Conservation (phyloP, 2,888 invertebrate species). For the Dicyrtoma fusca region DNA sequence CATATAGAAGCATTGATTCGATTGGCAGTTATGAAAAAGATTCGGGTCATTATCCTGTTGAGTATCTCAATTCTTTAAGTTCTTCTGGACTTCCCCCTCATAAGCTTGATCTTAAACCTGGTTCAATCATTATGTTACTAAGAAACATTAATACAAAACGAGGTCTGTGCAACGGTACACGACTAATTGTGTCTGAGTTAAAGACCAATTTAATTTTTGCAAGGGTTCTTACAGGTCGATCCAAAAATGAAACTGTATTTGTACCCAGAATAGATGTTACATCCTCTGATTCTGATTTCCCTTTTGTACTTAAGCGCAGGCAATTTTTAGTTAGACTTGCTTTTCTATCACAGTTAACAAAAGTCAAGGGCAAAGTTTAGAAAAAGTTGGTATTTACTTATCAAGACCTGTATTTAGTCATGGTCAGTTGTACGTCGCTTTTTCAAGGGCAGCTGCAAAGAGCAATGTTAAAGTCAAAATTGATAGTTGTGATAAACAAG, state of each 20-base stretch:
- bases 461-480: slow-evolving; percentile 32
- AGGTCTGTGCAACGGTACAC: slow-evolving; percentile 53
- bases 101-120: slow-evolving; percentile 32
- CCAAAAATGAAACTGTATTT: slow-evolving; percentile 45
- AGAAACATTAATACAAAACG: slow-evolving; percentile 46
- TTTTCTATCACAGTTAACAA: slow-evolving; percentile 58
- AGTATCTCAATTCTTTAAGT: neutral
- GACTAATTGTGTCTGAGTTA: slow-evolving; percentile 42
- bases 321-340: slow-evolving; percentile 57
- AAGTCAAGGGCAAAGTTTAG: slow-evolving; percentile 58
- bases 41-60: neutral
- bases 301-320: slow-evolving; percentile 50
- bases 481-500: too few species aligned
- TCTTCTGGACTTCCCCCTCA: slow-evolving; percentile 14
- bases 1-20: slow-evolving; percentile 13
- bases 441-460: slow-evolving; percentile 23
- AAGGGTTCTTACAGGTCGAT: slow-evolving; percentile 35
- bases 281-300: slow-evolving; percentile 41
- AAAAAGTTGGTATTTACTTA: slow-evolving; percentile 51
- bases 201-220: slow-evolving; percentile 40
- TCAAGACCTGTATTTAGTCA: slow-evolving; percentile 39
- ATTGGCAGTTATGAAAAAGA: too few species aligned
- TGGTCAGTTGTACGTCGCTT: slow-evolving; percentile 40
- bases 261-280: slow-evolving; percentile 55
- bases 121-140: slow-evolving; percentile 49